Conservation (phyloP, 2,797 vertebrate genomes). For the Tangara arthus region DNA sequence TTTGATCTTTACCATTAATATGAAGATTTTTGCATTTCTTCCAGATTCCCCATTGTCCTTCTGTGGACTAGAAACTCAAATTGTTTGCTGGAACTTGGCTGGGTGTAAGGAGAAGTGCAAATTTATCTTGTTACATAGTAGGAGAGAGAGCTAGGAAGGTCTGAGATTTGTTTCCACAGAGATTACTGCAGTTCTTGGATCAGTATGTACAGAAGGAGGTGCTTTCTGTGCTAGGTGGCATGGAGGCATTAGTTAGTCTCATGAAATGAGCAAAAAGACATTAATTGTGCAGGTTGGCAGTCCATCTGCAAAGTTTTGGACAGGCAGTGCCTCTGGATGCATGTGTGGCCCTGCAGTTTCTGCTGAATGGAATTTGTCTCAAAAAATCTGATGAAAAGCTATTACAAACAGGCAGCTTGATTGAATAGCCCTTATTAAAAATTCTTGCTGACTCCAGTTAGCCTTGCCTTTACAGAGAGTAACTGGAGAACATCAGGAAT, state of each 20-base stretch:
- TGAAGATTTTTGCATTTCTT: neutral
- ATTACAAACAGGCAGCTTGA: neutral
- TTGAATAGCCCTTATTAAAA: neutral
- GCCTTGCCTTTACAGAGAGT: neutral
- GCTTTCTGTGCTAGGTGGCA: neutral
- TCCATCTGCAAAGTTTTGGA: neutral
- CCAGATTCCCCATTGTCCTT: neutral
- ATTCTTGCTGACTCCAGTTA: slow-evolving; percentile 5
- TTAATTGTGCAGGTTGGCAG: neutral
- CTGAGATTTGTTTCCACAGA: slow-evolving; percentile 32
- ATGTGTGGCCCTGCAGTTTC: neutral
- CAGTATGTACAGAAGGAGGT: neutral
- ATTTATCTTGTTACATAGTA: slow-evolving; percentile 28
- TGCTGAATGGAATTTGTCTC: slow-evolving; percentile 2
- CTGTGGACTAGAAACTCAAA: neutral
- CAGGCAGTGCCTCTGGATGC: neutral
- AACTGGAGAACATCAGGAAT: neutral
- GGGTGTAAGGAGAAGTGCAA: neutral
- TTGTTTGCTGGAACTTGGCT: slow-evolving; percentile 31
- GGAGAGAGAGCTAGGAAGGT: neutral
- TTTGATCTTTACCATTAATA: slow-evolving; percentile 42
- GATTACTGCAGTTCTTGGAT: slow-evolving; percentile 1
- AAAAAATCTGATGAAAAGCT: neutral
- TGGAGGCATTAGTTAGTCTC: neutral
- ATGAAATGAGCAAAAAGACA: neutral